Conservation (phyloP, 2,113 vertebrate genomes). For the Sturnus vulgaris region DNA sequence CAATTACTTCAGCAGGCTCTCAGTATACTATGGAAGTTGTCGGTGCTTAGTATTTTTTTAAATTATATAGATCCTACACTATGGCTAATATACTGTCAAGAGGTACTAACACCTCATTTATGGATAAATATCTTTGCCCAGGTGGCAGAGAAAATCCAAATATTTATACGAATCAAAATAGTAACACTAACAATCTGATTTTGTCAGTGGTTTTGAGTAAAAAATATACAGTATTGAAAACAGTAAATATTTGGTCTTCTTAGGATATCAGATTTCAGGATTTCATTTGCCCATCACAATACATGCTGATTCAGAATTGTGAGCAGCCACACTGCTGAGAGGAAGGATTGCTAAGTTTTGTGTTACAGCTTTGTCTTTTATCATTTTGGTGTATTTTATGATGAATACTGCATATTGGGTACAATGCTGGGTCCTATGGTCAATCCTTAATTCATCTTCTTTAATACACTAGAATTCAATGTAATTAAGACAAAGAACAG, state of each 20-base stretch:
- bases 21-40: not conserved
- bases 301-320: not conserved
- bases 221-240: not conserved
- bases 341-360: not conserved
- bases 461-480: not conserved
- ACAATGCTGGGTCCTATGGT: fast-evolving
- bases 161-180: not conserved
- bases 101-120: not conserved
- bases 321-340: not conserved
- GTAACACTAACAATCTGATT: not conserved
- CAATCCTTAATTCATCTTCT: not conserved
- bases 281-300: not conserved
- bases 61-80: not conserved
- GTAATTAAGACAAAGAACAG: not conserved
- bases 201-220: not conserved
- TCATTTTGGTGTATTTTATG: not conserved
- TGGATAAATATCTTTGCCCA: not conserved
- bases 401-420: not conserved
- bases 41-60: not conserved
- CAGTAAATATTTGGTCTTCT: not conserved
- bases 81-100: not conserved
- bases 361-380: not conserved
- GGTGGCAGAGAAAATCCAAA: not conserved
- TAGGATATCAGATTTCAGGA: not conserved
- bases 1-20: not conserved